Base-by-base conservation (phyloP, 2,888 invertebrate species). In the Yponomeuta malinellus region DNA sequence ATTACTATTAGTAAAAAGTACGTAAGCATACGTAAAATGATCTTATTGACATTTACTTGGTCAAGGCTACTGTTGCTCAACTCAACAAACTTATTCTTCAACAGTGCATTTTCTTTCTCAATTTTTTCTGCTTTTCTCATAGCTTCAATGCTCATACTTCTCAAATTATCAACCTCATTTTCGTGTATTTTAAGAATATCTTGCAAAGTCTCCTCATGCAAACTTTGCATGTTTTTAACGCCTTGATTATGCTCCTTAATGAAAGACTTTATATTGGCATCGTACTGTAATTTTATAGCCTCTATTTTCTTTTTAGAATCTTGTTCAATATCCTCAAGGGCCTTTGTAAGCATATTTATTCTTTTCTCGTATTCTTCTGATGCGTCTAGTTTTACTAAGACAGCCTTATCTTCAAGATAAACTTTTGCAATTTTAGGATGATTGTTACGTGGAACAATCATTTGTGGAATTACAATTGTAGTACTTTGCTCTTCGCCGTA, bases 181-280 rank as follows among this genome's bases (percentile, higher is more conserved):
- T 93, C 93, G 75, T 93, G 91, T 66, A 86, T 84, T 73, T 86
- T 87, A 67, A 88, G 85, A 64, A 93, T 81, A 67, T 93, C 91
- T 71, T 88, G 83, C 31, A 93, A 75, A 1, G 89, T 85, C 75
- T 93, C 92, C 77, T 93, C 93, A 59, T 94, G 93, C 48, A 93
- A 84, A 73, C 82, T 84, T 79, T 94, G 93, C 76, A 94, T 86
- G 74, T 87, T 92, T 74, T 86, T 87, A 4, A 94, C 92, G n/a
- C 93, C 93, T 73, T 88, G 87, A 76, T 93, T 91, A 74, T 93
- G 93, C 76, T 93, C 90, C 71, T 90, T 91, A 37, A 93, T 83
- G 71, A 94, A 86, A 73, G 84, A 90, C 76, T 91, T 92, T 68
- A 93, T 89, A 70, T 94, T 92, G 74, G 80, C 85, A 59, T 94